Base-by-base conservation (phyloP, 2,888 invertebrate species). In the Theodoxus fluviatilis region DNA sequence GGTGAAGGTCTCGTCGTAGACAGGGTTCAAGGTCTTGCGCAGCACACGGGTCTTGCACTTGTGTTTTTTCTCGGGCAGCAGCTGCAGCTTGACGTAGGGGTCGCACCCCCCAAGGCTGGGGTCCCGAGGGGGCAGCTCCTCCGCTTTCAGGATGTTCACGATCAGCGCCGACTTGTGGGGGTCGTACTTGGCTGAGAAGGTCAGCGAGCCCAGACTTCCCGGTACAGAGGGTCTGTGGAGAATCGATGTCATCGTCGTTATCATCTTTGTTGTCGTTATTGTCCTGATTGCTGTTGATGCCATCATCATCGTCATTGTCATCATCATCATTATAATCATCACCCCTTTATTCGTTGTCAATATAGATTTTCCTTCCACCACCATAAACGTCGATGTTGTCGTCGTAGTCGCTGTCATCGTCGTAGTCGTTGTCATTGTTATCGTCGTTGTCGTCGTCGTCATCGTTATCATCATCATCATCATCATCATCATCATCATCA, bases 1-100 rank as follows among this genome's bases (percentile, higher is more conserved):
- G 0, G 98, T 98, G 87, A 99, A 99, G 87, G 98, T 98, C 88
- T 99, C 99, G 84, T 99, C 98, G 88, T 98, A 99, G 1, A 95
- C 93, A 0, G 99, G 99, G 89, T 95, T 95, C 68, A 94, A 91
- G 61, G 98, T 98, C 87, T 98, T 97, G 77, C 98, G 92, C 49
- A 98, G 92, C 9, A 99, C 98, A 71, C 98, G 91, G 73, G 97
- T 97, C 89, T 97, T 98, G 70, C 96, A 97, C 88, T 96, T 96
- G 86, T 98, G 97, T 85, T 96, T 95, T 87, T 98, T 98, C 84
- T 98, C 98, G 0, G 99, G 99, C 77, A 99, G 89, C 49, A 99
- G 90, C 87, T 98, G 98, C 70, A 99, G 91, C 88, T 99, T 99
- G 47, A 99, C 96, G 88, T 99, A 99, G 0, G 98, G 98, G 90